Evolutionary conservation across 1,140 invertebrate genomes (phyloP).

Genomic region (Asbolus verrucosus): DNA sequence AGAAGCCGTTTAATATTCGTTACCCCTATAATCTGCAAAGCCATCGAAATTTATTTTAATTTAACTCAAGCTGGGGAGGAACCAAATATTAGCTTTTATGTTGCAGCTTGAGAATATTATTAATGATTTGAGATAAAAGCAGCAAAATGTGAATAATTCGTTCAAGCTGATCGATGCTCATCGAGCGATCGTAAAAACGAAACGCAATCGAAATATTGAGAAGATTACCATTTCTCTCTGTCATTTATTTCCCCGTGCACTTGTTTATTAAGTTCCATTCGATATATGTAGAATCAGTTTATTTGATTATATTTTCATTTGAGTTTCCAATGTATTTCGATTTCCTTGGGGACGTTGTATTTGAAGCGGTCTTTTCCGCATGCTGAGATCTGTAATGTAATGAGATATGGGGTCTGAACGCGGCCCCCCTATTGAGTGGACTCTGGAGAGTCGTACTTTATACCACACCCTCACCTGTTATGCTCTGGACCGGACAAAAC

Average conservation of each 20-base stretch:
- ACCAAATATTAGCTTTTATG: constrained; percentile 2
- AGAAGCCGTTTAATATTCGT: constrained; percentile 11
- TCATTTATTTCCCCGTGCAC: constrained; percentile 26
- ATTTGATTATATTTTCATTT: constrained; percentile 45
- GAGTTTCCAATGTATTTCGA: constrained; percentile 43
- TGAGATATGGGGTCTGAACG: constrained; percentile 49
- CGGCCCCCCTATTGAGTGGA: constrained; percentile 45
- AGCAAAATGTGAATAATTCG: neutral
- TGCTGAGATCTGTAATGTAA: constrained; percentile 49
- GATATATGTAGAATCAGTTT: constrained; percentile 36
- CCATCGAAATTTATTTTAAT: constrained; percentile 25
- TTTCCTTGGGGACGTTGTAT: constrained; percentile 40
- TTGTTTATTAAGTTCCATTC: constrained; percentile 38
- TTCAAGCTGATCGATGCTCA: neutral
- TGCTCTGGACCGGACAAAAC: constrained; percentile 27
- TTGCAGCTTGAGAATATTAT: constrained; percentile 7
- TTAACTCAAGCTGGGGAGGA: neutral
- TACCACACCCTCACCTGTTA: constrained; percentile 38
- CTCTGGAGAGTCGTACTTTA: constrained; percentile 45
- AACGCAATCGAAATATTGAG: neutral
- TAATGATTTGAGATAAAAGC: constrained; percentile 9
- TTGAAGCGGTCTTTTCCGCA: constrained; percentile 34
- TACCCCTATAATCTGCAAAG: constrained; percentile 4
- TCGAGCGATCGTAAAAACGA: neutral
- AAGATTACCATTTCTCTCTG: constrained; percentile 18